phyloP scores from a whole-genome alignment of 2,888 invertebrate species.

The Stenchaetothrips biformis region DNA sequence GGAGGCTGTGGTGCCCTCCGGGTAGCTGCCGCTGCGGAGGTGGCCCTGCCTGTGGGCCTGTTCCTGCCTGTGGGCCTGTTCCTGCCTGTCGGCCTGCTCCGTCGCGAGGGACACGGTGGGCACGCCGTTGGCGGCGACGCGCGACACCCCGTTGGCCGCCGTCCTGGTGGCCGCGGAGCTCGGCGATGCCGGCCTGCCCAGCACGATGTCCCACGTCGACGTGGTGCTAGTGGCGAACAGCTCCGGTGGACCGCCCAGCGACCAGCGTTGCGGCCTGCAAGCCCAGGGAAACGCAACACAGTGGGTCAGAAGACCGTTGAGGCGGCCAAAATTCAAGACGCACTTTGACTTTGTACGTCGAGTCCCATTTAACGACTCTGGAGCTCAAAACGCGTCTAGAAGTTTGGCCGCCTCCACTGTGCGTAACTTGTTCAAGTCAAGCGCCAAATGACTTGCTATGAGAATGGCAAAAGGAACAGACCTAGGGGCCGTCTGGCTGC shows the following conservation, averaged over 20 bases:
- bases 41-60: neutral
- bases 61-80: neutral
- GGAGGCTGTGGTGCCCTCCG: neutral
- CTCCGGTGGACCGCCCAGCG: neutral
- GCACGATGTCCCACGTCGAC: neutral
- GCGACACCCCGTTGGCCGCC: no score
- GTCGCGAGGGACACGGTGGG: neutral
- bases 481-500: neutral
- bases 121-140: neutral
- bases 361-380: no score
- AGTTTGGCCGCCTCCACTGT: no score
- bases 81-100: neutral
- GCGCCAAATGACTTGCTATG: no score
- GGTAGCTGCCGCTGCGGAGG: neutral
- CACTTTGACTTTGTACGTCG: no score
- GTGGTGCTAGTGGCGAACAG: neutral
- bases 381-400: no score
- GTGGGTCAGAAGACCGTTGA: no score
- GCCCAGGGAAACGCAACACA: neutral
- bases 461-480: neutral
- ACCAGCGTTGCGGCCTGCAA: slow-evolving; percentile 2
- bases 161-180: neutral
- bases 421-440: no score
- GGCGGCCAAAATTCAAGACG: no score
- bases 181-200: neutral